Base-by-base conservation (phyloP, 2,113 vertebrate species). In the Spermophilus dauricus region DNA sequence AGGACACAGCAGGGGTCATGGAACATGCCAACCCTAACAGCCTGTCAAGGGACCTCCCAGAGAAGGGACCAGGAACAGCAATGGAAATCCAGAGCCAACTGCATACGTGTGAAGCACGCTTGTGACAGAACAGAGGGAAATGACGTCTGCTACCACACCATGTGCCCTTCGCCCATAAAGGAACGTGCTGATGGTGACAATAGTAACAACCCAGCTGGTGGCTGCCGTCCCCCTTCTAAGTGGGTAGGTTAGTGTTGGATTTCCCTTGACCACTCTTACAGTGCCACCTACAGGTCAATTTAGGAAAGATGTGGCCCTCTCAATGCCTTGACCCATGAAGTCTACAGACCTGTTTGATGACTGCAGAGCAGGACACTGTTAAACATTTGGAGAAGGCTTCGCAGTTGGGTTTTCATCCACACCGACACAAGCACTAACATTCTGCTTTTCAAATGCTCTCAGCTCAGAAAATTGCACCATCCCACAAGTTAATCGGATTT, bases 401-500 rank as follows among this genome's bases (percentile, higher is more conserved):
- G 58, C 61, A 34, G 9, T 24, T 86, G 70, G 72, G 26, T 83
- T 91, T 86, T 83, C 88, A 78, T 48, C 80, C 96, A 34, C 12
- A 45, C 51, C 80, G 70, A 69, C 32, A 12, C 4, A 61, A 93
- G 24, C 83, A 7, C 7, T 5, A 22, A 37, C 26, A 48, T 48
- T 75, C 76, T 32, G 85, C 48, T 45, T 67, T 7, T 13, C 48
- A 76, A 61, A 93, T 51, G 53, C 76, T 92, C 81, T 90, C 90
- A 56, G 85, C 95, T 92, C 73, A 8, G 88, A 97, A 92, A 56
- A 45, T 24, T 9, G 45, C 65, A 83, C 45, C 80, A 37, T 67
- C 48, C 92, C n/a, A 69, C 94, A 92, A 96, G 92, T 96, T 90
- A 96, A 97, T 97, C 92, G 95, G 94, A 82, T 95, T 96, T 96